A percentile compares a stretch with the other conserved stretches of the same genome.
These are phyloP conservation scores for Ochlodes sylvanus DNA, from an alignment of 2,888 invertebrate genomes.

Conservation along the genomic window DNA sequence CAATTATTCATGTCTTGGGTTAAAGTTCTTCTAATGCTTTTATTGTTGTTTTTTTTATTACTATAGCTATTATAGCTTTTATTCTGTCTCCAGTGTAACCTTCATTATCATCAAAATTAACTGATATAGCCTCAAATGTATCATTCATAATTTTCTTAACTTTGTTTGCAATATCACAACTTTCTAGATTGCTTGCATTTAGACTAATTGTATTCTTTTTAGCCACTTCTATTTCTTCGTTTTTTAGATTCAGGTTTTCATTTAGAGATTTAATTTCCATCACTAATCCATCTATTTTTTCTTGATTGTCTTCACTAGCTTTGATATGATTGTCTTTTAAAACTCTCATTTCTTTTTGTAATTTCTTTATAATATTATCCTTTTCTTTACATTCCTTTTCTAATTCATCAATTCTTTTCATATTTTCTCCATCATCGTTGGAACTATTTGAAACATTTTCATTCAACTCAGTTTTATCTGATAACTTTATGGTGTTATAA, in stretches of 20 bases:
- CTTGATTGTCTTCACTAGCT: slow-evolving; percentile 3
- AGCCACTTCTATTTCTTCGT: slow-evolving; percentile 40
- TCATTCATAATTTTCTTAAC: slow-evolving; percentile 73
- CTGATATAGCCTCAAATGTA: slow-evolving; percentile 66
- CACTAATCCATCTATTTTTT: slow-evolving; percentile 8
- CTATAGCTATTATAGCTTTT: slow-evolving; percentile 63
- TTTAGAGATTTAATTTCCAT: slow-evolving; percentile 13
- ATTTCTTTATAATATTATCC: slow-evolving; percentile 27
- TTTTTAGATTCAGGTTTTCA: slow-evolving; percentile 36
- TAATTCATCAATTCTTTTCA: slow-evolving; percentile 14
- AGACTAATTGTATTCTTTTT: slow-evolving; percentile 47
- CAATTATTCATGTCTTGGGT: neutral
- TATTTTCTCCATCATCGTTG: neutral
- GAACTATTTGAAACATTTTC: slow-evolving; percentile 32
- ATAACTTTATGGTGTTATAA: slow-evolving; percentile 41
- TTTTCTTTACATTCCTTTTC: slow-evolving; percentile 44
- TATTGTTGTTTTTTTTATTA: slow-evolving; percentile 71
- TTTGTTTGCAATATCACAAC: slow-evolving; percentile 42
- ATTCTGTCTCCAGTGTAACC: slow-evolving; percentile 62
- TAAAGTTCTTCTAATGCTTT: slow-evolving; percentile 52
- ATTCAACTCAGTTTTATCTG: slow-evolving; percentile 47
- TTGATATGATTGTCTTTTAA: slow-evolving; percentile 25
- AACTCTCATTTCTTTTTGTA: slow-evolving; percentile 44
- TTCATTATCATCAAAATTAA: slow-evolving; percentile 60
- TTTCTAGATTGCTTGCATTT: slow-evolving; percentile 28